phyloP scores from a whole-genome alignment of 1,140 invertebrate genomes.

The Hyles euphorbiae region DNA sequence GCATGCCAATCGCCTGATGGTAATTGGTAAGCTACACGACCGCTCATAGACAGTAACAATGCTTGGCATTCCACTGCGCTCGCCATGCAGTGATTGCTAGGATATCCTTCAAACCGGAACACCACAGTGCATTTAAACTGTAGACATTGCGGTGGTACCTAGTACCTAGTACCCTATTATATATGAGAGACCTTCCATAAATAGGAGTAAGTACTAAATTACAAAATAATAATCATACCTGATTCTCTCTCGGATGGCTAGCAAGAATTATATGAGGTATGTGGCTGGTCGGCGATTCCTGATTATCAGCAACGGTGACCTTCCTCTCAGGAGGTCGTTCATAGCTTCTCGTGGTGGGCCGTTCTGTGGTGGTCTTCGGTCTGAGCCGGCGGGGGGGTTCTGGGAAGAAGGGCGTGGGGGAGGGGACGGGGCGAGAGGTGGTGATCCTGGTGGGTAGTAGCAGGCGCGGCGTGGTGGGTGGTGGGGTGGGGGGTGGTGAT shows the following conservation, averaged over 20 bases:
- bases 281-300: conserved; percentile 56
- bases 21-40: no score
- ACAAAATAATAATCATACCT: conserved; percentile 26
- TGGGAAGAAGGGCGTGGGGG: conserved; percentile 37
- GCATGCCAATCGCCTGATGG: no score
- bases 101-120: no score
- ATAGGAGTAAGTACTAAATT: no score
- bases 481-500: conserved; percentile 26
- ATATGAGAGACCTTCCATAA: no score
- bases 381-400: conserved; percentile 34
- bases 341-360: conserved; percentile 52
- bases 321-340: conserved; percentile 51
- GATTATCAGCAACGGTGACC: conserved; percentile 44
- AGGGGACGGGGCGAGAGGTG: conserved; percentile 30
- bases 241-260: conserved; percentile 79
- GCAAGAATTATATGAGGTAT: conserved; percentile 79
- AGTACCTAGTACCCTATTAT: no score
- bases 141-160: no score
- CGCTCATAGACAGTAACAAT: no score
- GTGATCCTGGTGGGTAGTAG: conserved; percentile 35
- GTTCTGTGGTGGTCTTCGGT: conserved; percentile 46
- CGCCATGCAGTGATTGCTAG: no score
- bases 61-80: no score
- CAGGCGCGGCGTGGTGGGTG: conserved; percentile 32
- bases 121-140: no score